phyloP scores from a whole-genome alignment of 2,888 invertebrate genomes.

The Drosophila pseudotakahashii region DNA sequence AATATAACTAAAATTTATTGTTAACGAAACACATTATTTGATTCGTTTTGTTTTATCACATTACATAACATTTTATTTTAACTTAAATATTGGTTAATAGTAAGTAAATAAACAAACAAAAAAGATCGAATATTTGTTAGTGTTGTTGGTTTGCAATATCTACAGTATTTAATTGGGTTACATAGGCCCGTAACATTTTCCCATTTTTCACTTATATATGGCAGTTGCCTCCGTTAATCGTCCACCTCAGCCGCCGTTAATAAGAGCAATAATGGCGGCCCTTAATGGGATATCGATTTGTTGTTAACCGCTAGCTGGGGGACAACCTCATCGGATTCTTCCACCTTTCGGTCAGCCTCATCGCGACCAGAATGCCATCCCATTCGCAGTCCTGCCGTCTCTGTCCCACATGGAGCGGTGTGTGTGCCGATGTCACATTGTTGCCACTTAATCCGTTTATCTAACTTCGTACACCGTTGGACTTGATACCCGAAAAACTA shows the following conservation, averaged over 20 bases:
- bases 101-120: no score
- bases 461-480: conserved; percentile 84
- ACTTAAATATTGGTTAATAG: no score
- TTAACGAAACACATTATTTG: no score
- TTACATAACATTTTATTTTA: no score
- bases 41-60: no score
- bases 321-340: conserved; percentile 14
- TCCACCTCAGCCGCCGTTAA: background rate
- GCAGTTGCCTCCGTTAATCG: background rate
- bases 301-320: conserved; percentile 46
- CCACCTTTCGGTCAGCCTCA: conserved; percentile 42
- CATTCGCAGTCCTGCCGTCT: background rate
- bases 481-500: conserved; percentile 75
- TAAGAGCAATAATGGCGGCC: conserved; percentile 11
- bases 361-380: conserved; percentile 8
- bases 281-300: conserved; percentile 72
- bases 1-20: no score
- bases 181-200: no score
- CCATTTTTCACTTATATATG: background rate
- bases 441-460: conserved; percentile 84
- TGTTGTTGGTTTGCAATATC: no score
- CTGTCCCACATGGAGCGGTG: conserved; percentile 6
- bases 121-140: no score
- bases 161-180: no score
- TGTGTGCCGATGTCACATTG: conserved; percentile 64